Evolutionary conservation across 2,113 vertebrate species (phyloP).

Genomic region (Narcine bancroftii): DNA sequence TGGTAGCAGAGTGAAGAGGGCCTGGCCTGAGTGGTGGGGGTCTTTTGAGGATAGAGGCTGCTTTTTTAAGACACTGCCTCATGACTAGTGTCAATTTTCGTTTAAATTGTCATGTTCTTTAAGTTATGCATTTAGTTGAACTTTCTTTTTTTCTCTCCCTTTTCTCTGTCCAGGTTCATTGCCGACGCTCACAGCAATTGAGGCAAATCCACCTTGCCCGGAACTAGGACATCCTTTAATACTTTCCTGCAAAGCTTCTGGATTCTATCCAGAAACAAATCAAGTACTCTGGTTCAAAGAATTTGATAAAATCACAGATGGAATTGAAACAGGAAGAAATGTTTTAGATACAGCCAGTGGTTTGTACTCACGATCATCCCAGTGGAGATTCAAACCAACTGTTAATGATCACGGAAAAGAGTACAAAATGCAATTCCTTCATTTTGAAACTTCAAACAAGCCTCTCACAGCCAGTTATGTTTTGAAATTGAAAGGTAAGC

Average conservation of each 20-base stretch:
- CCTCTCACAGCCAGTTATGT: neutral
- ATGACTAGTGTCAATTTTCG: too few relatives aligned
- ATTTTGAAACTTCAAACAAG: neutral
- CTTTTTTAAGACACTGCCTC: too few relatives aligned
- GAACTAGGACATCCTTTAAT: neutral
- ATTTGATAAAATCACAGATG: neutral
- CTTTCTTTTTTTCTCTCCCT: neutral
- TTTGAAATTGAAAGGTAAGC: neutral
- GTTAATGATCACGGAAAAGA: neutral
- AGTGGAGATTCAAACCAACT: neutral
- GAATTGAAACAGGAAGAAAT: neutral
- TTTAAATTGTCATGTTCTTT: neutral
- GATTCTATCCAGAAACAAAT: neutral
- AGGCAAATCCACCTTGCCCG: neutral
- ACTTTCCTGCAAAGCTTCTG: constrained; percentile 12
- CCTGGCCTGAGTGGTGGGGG: too few relatives aligned
- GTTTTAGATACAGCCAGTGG: neutral
- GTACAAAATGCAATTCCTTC: constrained; percentile 14
- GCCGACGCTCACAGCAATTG: neutral
- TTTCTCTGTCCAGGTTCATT: neutral
- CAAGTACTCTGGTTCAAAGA: neutral
- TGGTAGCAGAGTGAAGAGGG: too few relatives aligned
- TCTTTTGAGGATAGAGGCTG: too few relatives aligned
- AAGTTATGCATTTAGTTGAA: neutral
- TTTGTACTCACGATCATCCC: neutral